Evolutionary conservation across 2,888 invertebrate species (phyloP).

Genomic region (Amphipyra tragopoginis): DNA sequence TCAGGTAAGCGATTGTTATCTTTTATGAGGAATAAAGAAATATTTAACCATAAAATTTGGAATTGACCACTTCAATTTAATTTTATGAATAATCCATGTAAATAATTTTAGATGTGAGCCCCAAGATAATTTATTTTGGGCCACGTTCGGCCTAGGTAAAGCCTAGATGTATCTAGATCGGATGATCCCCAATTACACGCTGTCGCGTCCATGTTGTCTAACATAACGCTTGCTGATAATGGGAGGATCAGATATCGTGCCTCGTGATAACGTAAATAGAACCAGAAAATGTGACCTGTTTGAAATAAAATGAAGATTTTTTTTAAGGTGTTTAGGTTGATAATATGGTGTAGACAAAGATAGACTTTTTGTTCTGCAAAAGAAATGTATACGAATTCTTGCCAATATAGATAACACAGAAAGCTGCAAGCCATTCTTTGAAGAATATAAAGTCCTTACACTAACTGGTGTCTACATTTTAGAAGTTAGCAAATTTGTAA

Average conservation of each 20-base stretch:
- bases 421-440: not conserved
- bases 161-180: conserved; percentile 19
- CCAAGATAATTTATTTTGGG: conserved; percentile 3
- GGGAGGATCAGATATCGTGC: no score
- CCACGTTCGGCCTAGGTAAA: conserved; percentile 11
- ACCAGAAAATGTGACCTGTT: conserved; percentile 12
- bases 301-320: not conserved
- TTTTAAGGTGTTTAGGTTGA: no score
- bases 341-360: not conserved
- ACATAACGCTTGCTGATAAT: not conserved
- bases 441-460: no score
- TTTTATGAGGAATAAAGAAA: no score
- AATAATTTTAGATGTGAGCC: not conserved
- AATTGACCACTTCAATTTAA: no score
- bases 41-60: no score
- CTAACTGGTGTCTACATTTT: no score
- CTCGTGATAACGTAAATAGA: no score
- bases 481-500: no score
- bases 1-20: no score
- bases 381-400: not conserved
- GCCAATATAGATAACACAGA: not conserved
- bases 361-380: not conserved
- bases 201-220: conserved; percentile 14
- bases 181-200: conserved; percentile 44
- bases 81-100: not conserved